These are phyloP conservation scores for Brachionus calyciflorus DNA, from an alignment of 1,140 invertebrate genomes.

Conservation along the genomic window DNA sequence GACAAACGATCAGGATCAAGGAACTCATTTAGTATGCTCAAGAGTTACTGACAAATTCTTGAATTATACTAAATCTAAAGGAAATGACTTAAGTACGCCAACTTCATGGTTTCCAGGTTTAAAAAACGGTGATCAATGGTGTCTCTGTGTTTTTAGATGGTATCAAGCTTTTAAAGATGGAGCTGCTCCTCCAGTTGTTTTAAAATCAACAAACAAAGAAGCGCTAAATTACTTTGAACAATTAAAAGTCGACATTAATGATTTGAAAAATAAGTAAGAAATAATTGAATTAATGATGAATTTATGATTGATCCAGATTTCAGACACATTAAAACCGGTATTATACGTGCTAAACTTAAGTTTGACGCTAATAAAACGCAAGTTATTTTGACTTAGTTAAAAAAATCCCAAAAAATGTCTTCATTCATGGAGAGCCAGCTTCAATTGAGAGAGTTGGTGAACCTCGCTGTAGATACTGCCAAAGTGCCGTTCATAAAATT, in stretches of 20 bases:
- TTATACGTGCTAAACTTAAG: background rate
- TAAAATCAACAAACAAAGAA: conserved; percentile 20
- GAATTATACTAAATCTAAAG: conserved; percentile 25
- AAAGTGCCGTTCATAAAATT: no score
- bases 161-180: conserved; percentile 36
- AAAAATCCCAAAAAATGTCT: background rate
- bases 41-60: conserved; percentile 40
- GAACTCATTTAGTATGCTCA: conserved; percentile 26
- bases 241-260: background rate
- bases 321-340: background rate
- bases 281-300: background rate
- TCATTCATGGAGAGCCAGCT: background rate
- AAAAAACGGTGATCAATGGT: conserved; percentile 39
- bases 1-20: conserved; percentile 6
- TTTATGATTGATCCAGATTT: background rate
- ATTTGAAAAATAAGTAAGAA: background rate
- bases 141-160: conserved; percentile 38
- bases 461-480: no score
- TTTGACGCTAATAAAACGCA: background rate
- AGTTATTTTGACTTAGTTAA: background rate
- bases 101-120: conserved; percentile 28
- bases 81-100: conserved; percentile 44
- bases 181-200: background rate
- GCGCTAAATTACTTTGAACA: background rate
- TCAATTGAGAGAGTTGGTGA: background rate